Conservation (phyloP, 2,888 invertebrate genomes). For the Creontiades dilutus region DNA sequence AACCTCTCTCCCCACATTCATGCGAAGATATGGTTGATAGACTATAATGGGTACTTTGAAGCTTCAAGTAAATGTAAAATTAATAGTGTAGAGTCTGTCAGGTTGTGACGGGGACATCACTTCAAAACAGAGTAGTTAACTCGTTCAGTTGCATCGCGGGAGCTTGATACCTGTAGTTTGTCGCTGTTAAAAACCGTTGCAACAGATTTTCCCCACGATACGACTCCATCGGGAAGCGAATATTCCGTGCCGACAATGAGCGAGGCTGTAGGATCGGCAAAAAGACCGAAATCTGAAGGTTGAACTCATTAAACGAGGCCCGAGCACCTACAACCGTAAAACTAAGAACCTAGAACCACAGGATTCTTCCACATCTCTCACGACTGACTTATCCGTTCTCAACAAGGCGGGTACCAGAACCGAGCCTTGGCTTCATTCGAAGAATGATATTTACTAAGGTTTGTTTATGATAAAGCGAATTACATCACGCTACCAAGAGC, state of each 20-base stretch:
- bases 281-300: conserved; percentile 32
- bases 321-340: background rate
- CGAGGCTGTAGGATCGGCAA: background rate
- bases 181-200: background rate
- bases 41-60: too few relatives aligned
- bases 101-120: too few relatives aligned
- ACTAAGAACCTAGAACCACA: background rate
- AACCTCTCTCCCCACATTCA: too few relatives aligned
- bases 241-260: background rate
- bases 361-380: background rate
- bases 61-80: too few relatives aligned
- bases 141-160: conserved; percentile 21
- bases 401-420: too few relatives aligned
- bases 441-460: too few relatives aligned
- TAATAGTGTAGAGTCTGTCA: too few relatives aligned
- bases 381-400: background rate
- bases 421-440: too few relatives aligned
- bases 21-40: too few relatives aligned
- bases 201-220: conserved; percentile 8
- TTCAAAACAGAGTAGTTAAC: background rate
- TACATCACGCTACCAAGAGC: too few relatives aligned
- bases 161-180: too few relatives aligned
- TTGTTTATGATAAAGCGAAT: too few relatives aligned
- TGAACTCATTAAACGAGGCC: conserved; percentile 6
- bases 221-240: background rate